phyloP scores from a whole-genome alignment of 2,797 vertebrate species.

The Cyclopterus lumpus region DNA sequence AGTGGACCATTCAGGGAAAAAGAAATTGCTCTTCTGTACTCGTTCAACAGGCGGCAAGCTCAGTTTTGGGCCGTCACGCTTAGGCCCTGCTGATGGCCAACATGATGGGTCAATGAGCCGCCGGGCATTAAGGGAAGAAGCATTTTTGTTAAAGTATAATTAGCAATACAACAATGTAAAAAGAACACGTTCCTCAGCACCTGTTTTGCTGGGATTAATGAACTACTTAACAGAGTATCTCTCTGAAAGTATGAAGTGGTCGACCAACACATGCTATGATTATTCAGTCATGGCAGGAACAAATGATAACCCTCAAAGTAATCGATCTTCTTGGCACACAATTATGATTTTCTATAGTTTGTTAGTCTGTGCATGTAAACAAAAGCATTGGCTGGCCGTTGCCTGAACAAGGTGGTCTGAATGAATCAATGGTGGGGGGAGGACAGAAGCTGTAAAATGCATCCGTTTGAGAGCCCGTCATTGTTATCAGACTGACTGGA shows the following conservation, averaged over 20 bases:
- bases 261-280: neutral
- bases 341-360: neutral
- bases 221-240: neutral
- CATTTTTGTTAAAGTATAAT: neutral
- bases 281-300: conserved; percentile 1
- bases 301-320: neutral
- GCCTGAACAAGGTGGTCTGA: conserved; percentile 17
- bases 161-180: neutral
- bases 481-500: conserved; percentile 5
- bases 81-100: conserved; percentile 31
- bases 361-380: conserved; percentile 4
- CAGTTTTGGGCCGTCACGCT: conserved; percentile 42
- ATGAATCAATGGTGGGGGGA: conserved; percentile 7
- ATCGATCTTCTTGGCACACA: conserved; percentile 1
- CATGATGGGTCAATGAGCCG: conserved; percentile 30
- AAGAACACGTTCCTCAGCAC: neutral
- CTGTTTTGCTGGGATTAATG: neutral
- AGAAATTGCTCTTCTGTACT: conserved; percentile 62
- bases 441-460: conserved; percentile 1
- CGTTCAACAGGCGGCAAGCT: conserved; percentile 65
- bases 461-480: conserved; percentile 19
- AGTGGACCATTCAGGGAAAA: conserved; percentile 56
- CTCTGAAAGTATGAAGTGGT: conserved; percentile 5
- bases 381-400: neutral
- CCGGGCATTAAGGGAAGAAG: neutral